These are phyloP conservation scores for Napeogenes sylphis DNA, from an alignment of 2,888 invertebrate species.

Conservation along the genomic window DNA sequence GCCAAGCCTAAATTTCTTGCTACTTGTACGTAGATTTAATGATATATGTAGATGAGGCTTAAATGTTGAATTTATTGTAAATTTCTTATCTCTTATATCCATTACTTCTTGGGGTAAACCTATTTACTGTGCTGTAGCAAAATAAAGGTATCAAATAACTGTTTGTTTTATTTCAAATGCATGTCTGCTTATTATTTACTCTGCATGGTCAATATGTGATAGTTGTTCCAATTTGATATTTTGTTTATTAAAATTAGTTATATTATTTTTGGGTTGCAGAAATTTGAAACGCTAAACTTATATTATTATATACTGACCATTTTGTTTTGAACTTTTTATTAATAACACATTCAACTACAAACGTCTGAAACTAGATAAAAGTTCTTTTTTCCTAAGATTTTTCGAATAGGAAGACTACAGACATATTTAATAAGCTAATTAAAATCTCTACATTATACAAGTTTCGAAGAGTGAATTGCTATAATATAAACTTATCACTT, in stretches of 20 bases:
- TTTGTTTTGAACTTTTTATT: no score
- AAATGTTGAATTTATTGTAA: constrained; percentile 62
- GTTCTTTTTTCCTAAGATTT: no score
- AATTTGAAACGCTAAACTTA: constrained; percentile 1
- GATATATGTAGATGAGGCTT: constrained; percentile 60
- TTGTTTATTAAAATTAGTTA: background rate
- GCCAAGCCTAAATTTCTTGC: constrained; percentile 49
- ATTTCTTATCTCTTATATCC: constrained; percentile 54
- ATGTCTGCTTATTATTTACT: constrained; percentile 35
- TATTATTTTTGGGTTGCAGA: background rate
- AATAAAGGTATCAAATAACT: constrained; percentile 60
- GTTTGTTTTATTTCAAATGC: constrained; percentile 61
- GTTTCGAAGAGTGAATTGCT: no score
- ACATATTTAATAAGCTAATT: no score
- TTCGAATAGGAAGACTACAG: no score
- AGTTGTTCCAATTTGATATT: background rate
- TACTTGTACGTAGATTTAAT: constrained; percentile 55
- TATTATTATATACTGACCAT: background rate
- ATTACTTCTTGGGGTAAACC: constrained; percentile 34
- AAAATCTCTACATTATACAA: no score
- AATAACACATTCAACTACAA: no score
- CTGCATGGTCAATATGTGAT: constrained; percentile 42
- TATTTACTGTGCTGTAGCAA: constrained; percentile 61
- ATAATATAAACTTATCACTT: background rate
- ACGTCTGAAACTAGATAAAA: no score